phyloP scores from a whole-genome alignment of 2,797 vertebrate genomes.

The Hydrolagus colliei region DNA sequence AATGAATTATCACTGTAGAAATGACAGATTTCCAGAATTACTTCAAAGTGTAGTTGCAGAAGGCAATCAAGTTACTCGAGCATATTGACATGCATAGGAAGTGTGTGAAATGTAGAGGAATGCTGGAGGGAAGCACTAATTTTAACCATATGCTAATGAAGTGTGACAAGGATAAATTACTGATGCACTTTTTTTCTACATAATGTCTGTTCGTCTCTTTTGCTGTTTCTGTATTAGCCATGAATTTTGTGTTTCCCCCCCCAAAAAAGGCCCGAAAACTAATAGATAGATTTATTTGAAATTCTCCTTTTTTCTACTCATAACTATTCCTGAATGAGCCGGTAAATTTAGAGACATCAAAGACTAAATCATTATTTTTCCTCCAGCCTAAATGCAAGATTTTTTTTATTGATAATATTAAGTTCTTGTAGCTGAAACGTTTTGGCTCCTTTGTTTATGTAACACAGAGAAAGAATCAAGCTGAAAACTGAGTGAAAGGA shows the following conservation, averaged over 20 bases:
- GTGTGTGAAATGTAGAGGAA: conserved; percentile 25
- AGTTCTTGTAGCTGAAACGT: background rate
- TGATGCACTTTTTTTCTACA: conserved; percentile 25
- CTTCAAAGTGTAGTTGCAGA: conserved; percentile 27
- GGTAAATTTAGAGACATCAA: background rate
- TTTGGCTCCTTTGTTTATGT: background rate
- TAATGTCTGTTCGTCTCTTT: conserved; percentile 16
- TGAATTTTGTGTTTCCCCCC: background rate
- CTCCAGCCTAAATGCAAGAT: too few relatives aligned
- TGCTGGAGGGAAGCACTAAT: conserved; percentile 29
- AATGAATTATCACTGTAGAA: conserved; percentile 27
- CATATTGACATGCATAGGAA: conserved; percentile 31
- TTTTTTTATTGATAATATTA: too few relatives aligned
- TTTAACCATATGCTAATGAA: conserved; percentile 29
- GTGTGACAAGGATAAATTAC: conserved; percentile 24
- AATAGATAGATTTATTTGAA: background rate
- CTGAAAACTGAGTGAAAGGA: background rate
- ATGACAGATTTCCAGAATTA: conserved; percentile 28
- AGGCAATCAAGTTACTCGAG: conserved; percentile 28
- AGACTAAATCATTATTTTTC: background rate
- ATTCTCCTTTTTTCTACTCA: background rate
- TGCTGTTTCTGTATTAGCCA: conserved; percentile 6
- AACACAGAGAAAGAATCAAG: background rate
- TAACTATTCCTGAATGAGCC: background rate
- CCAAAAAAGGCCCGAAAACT: background rate